These are phyloP conservation scores for Brachycybe producta DNA, from an alignment of 2,888 invertebrate genomes.

Conservation along the genomic window DNA sequence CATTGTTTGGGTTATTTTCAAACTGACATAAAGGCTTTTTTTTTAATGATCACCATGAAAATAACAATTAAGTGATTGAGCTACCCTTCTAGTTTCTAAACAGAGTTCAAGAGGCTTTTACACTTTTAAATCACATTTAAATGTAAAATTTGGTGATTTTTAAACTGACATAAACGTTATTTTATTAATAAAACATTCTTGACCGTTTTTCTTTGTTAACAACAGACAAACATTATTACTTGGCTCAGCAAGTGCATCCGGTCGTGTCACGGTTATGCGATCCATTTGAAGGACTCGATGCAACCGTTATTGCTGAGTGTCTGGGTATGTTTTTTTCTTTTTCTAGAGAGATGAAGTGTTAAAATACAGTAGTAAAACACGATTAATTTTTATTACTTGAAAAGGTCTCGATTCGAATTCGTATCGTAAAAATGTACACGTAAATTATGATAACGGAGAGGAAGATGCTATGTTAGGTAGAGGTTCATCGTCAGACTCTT, in stretches of 20 bases:
- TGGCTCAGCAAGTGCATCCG: slow-evolving; percentile 90
- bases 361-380: slow-evolving; percentile 38
- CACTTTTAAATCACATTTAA: too few species aligned
- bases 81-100: too few species aligned
- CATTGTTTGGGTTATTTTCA: too few species aligned
- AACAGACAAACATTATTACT: slow-evolving; percentile 82
- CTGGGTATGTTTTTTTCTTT: slow-evolving; percentile 47
- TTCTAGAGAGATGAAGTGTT: background rate
- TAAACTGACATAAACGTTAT: background rate
- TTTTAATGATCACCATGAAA: too few species aligned
- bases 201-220: too few species aligned
- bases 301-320: slow-evolving; percentile 74
- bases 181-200: too few species aligned
- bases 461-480: slow-evolving; percentile 31
- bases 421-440: slow-evolving; percentile 30
- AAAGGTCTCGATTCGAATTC: slow-evolving; percentile 39
- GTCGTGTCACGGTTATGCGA: slow-evolving; percentile 89
- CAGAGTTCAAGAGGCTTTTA: too few species aligned
- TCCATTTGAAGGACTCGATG: slow-evolving; percentile 87
- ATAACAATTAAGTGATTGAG: too few species aligned
- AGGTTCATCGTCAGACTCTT: slow-evolving; percentile 32
- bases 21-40: too few species aligned
- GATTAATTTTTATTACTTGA: slow-evolving; percentile 1
- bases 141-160: background rate
- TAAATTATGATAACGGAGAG: slow-evolving; percentile 29